These are phyloP conservation scores for Lordiphosa stackelbergi DNA, from an alignment of 1,140 invertebrate species.

Conservation along the genomic window DNA sequence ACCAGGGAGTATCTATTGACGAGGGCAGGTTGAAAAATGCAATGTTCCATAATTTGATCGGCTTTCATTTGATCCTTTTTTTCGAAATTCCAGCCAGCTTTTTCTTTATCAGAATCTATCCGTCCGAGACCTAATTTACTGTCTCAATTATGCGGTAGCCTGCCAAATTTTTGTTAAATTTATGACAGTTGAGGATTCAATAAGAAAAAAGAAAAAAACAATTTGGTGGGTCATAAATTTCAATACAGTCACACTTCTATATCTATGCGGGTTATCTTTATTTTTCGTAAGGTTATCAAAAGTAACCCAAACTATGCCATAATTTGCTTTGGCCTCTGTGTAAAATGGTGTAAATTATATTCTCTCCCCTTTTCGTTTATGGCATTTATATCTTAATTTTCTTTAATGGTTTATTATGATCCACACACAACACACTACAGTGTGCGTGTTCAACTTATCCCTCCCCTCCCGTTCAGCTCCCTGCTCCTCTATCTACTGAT, in stretches of 20 bases:
- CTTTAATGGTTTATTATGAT: constrained; percentile 71
- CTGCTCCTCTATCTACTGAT: constrained; percentile 18
- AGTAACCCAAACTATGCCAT: constrained; percentile 25
- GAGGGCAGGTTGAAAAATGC: no score
- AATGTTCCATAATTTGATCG: no score
- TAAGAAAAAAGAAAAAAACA: constrained; percentile 26
- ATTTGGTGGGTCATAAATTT: constrained; percentile 62
- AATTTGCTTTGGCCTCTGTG: constrained; percentile 52
- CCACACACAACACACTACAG: constrained; percentile 23
- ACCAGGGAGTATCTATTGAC: no score
- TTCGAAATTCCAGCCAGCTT: no score
- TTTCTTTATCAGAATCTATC: neutral
- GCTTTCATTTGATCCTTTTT: no score
- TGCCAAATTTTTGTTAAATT: constrained; percentile 27
- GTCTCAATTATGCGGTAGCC: constrained; percentile 45
- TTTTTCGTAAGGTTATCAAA: constrained; percentile 50
- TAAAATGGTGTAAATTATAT: constrained; percentile 47
- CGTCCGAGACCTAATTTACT: constrained; percentile 34
- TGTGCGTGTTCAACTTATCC: constrained; percentile 29
- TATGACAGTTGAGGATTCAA: constrained; percentile 24
- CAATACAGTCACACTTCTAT: constrained; percentile 42
- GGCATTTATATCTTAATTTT: constrained; percentile 67
- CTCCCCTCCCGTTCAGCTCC: constrained; percentile 1
- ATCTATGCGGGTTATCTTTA: constrained; percentile 69
- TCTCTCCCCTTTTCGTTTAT: constrained; percentile 34